phyloP scores from a whole-genome alignment of 2,113 vertebrate species.

The Apeltes quadracus region DNA sequence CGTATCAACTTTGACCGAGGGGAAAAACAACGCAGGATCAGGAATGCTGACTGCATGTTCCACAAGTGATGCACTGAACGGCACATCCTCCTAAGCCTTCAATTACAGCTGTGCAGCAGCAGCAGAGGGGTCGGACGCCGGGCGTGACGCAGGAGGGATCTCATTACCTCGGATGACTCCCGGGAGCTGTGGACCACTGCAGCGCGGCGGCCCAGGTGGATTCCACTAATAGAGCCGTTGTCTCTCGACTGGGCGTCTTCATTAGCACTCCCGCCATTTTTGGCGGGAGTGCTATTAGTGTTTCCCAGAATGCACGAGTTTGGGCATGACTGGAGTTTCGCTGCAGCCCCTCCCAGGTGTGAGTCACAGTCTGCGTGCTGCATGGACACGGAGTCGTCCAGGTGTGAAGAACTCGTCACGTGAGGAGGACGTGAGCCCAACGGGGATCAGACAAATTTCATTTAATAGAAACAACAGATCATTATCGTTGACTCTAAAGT shows the following conservation, averaged over 20 bases:
- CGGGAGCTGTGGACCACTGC: conserved; percentile 53
- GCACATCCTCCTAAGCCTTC: conserved; percentile 57
- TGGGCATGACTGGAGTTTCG: conserved; percentile 24
- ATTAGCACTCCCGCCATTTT: conserved; percentile 35
- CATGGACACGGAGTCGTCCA: conserved; percentile 22
- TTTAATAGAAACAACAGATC: not conserved
- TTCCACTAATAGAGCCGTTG: conserved; percentile 56
- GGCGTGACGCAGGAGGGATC: conserved; percentile 69
- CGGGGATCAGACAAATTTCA: not conserved
- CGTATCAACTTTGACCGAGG: not conserved
- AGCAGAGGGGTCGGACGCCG: conserved; percentile 52
- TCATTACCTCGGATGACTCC: conserved; percentile 71
- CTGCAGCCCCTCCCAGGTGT: conserved; percentile 36
- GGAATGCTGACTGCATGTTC: conserved; percentile 51
- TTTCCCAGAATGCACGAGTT: conserved; percentile 36
- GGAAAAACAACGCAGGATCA: conserved; percentile 24
- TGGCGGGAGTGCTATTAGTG: too few species aligned
- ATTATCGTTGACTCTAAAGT: not conserved
- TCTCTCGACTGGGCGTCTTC: conserved; percentile 35
- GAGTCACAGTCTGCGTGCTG: conserved; percentile 45
- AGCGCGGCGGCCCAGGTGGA: conserved; percentile 52
- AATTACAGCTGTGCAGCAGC: conserved; percentile 67
- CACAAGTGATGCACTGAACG: conserved; percentile 40
- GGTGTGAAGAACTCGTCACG: conserved; percentile 31
- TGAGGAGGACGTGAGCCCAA: not conserved